Conservation (phyloP, 1,140 invertebrate genomes). For the Drosophila quadrilineata region DNA sequence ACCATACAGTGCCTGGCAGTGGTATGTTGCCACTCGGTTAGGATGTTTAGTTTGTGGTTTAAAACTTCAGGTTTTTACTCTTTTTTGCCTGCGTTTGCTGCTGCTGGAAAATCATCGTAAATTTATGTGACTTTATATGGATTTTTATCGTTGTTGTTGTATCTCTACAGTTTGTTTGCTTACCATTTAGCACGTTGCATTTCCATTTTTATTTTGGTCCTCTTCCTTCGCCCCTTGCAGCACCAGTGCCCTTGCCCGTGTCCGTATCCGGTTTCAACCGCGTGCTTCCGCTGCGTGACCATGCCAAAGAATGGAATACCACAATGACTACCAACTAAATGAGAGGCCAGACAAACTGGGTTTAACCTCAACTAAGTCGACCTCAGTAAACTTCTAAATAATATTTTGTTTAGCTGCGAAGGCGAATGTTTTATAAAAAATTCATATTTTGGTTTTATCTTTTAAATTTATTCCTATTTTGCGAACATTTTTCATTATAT, state of each 20-base stretch:
- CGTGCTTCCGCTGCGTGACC: conserved; percentile 46
- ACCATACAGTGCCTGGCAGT: too few species aligned
- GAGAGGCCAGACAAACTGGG: not conserved
- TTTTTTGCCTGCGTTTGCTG: not conserved
- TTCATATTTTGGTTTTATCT: too few species aligned
- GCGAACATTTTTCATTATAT: too few species aligned
- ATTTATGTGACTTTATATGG: not conserved
- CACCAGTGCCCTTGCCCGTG: too few species aligned
- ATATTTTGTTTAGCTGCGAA: too few species aligned
- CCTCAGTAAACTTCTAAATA: too few species aligned
- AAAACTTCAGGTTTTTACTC: too few species aligned
- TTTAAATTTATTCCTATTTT: too few species aligned
- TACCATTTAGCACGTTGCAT: conserved; percentile 26
- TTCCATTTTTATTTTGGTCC: conserved; percentile 13
- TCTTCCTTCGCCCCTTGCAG: too few species aligned
- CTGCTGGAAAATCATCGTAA: not conserved
- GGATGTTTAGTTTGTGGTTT: conserved; percentile 4
- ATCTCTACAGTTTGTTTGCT: not conserved
- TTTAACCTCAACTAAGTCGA: not conserved
- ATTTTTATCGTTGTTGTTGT: not conserved
- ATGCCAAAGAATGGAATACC: conserved; percentile 20
- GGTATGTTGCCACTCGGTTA: too few species aligned
- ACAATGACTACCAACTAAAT: not conserved
- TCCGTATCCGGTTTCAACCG: too few species aligned
- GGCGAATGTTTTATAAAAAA: too few species aligned